These are phyloP conservation scores for Sinocyclocheilus anshuiensis DNA, from an alignment of 2,113 vertebrate species.

Conservation along the genomic window DNA sequence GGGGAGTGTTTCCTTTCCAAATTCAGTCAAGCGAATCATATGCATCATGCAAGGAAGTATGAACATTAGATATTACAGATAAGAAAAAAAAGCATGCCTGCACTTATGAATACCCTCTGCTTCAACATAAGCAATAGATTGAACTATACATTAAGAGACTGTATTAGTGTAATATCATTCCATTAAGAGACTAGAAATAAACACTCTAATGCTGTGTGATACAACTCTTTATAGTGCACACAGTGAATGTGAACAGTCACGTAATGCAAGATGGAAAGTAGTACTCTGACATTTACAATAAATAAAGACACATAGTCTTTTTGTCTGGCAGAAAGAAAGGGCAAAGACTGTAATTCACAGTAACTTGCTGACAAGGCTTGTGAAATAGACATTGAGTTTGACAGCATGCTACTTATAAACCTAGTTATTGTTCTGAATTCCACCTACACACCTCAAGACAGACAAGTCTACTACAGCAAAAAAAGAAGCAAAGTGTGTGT, in stretches of 20 bases:
- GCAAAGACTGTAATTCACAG: slow-evolving; percentile 26
- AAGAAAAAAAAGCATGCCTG: not conserved
- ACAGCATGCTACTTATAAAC: slow-evolving; percentile 8
- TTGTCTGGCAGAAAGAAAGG: not conserved
- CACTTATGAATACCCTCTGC: not conserved
- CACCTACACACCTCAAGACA: not conserved
- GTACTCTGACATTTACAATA: slow-evolving; percentile 2
- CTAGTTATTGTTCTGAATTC: slow-evolving; percentile 37
- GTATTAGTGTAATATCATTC: not conserved
- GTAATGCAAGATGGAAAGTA: not conserved
- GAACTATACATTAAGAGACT: not conserved
- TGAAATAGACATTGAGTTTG: slow-evolving; percentile 10
- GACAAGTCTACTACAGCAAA: not conserved
- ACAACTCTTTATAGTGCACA: too few relatives aligned
- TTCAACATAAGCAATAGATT: not conserved
- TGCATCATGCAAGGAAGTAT: not conserved
- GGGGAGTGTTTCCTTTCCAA: not conserved
- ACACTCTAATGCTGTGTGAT: not conserved
- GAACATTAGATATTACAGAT: not conserved
- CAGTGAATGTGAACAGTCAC: not conserved
- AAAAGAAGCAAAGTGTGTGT: not conserved
- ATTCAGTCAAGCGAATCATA: not conserved
- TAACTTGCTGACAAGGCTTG: slow-evolving; percentile 12
- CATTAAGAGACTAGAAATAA: not conserved
- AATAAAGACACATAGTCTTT: not conserved